Evolutionary conservation across 2,113 vertebrate species (phyloP).

Genomic region (Pycnonotus jocosus): DNA sequence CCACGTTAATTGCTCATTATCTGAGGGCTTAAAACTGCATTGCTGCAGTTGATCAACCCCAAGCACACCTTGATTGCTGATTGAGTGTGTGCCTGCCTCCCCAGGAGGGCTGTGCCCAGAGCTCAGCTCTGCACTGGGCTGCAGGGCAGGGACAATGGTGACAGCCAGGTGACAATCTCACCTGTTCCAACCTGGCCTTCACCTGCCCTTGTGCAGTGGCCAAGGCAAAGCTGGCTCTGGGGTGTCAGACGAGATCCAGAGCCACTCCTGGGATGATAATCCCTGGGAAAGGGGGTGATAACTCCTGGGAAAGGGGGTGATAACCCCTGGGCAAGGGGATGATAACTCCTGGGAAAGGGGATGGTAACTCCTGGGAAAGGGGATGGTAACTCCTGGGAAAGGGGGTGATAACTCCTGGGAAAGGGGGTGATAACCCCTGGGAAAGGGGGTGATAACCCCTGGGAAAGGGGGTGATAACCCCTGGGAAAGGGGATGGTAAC

Average conservation of each 20-base stretch:
- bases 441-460: too few species aligned
- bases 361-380: too few species aligned
- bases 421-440: too few species aligned
- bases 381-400: too few species aligned
- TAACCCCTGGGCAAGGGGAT: too few species aligned
- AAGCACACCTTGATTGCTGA: background rate
- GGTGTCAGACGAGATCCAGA: background rate
- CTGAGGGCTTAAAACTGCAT: background rate
- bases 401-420: too few species aligned
- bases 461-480: too few species aligned
- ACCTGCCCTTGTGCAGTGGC: fast-evolving
- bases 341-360: too few species aligned
- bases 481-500: too few species aligned
- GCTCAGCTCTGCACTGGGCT: background rate
- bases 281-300: too few species aligned
- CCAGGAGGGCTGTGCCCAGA: background rate
- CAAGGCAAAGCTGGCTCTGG: background rate
- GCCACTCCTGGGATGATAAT: background rate
- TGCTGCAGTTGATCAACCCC: background rate
- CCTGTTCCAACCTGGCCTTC: fast-evolving
- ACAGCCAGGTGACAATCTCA: background rate
- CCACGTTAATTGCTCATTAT: background rate
- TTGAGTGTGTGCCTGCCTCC: background rate
- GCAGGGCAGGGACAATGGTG: background rate
- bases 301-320: too few species aligned